Base-by-base conservation (phyloP, 2,113 vertebrate genomes). In the Myotis davidii region DNA sequence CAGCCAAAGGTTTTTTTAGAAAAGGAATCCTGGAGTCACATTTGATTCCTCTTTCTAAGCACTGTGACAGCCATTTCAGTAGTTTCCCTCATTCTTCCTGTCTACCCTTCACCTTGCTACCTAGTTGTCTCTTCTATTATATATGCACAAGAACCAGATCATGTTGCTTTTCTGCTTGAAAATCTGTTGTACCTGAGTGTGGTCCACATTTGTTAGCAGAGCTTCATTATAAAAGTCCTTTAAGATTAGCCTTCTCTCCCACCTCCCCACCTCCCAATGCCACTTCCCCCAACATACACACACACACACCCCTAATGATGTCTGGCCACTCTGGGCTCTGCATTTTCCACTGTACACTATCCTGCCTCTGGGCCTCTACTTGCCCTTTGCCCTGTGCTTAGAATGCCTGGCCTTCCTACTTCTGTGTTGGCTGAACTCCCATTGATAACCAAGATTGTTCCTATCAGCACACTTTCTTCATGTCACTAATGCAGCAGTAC, bases 401-500 rank as follows among this genome's bases (percentile, higher is more conserved):
- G 37, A 23, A 6, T 17, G 32, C 69, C 50, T 82, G 52, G 21
- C 61, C 37, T 78, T 69, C 5, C 52, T 81, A 34, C 25, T 82
- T 42, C 0, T 13, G 4, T 50, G 14, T 45, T 0, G 0, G 23
- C 6, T 56, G 77, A 39, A 54, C n/a, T 73, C 37, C 52, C 1
- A 7, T n/a, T 34, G 20, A 23, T 6, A 45, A 77, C 21, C 18
- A 77, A 37, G 45, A 34, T n/a, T 39, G 20, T 73, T 64, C 52
- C 59, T 70, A 20, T 29, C 52, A 72, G 67, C 67, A 79, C 9
- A 11, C 87, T 91, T 84, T 74, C 77, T 88, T 91, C 72, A 21
- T 48, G 56, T 90, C 59, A 85, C 42, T 83, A 50, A 56, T 42
- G 14, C 2, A 96, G 45, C 74, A 56, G 2, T 64, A 59, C 56